Percentiles rank a stretch among this genome's conserved stretches.
phyloP scores from a whole-genome alignment of 2,797 vertebrate species.

The Betta splendens region DNA sequence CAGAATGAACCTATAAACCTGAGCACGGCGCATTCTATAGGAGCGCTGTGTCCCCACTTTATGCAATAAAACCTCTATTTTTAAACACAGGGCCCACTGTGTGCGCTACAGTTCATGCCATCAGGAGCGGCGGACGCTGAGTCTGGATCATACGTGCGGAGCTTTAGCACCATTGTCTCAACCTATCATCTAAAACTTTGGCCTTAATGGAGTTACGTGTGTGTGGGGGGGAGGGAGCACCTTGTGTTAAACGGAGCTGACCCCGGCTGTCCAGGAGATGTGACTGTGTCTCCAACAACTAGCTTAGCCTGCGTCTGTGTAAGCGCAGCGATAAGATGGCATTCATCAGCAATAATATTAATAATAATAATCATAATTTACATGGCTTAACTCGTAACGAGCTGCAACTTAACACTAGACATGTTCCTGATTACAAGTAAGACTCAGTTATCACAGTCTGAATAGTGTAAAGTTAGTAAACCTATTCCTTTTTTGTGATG shows the following conservation, averaged over 20 bases:
- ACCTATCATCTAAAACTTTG: slow-evolving; percentile 18
- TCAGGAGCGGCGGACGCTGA: slow-evolving; percentile 24
- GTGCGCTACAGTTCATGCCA: slow-evolving; percentile 9
- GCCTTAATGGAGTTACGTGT: slow-evolving; percentile 8
- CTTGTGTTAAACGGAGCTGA: slow-evolving; percentile 27
- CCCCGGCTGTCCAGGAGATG: not conserved
- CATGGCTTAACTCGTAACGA: too few relatives aligned
- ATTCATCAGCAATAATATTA: too few relatives aligned
- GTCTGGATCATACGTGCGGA: slow-evolving; percentile 16
- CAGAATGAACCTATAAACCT: slow-evolving; percentile 54
- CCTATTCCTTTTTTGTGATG: too few relatives aligned
- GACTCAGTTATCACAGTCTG: too few relatives aligned
- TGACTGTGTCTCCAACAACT: too few relatives aligned
- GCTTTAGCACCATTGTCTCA: not conserved
- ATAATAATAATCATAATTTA: too few relatives aligned
- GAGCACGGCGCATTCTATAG: slow-evolving; percentile 30
- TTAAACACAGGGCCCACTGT: slow-evolving; percentile 40
- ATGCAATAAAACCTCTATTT: slow-evolving; percentile 58
- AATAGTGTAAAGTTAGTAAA: too few relatives aligned
- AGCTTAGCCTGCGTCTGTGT: too few relatives aligned
- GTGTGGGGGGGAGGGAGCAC: not conserved
- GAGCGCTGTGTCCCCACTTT: slow-evolving; percentile 23
- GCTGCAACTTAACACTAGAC: too few relatives aligned
- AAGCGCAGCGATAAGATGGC: too few relatives aligned
- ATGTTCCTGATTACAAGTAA: too few relatives aligned